These are phyloP conservation scores for Aphelenchoides fujianensis DNA, from an alignment of 1,140 invertebrate species.

Conservation along the genomic window DNA sequence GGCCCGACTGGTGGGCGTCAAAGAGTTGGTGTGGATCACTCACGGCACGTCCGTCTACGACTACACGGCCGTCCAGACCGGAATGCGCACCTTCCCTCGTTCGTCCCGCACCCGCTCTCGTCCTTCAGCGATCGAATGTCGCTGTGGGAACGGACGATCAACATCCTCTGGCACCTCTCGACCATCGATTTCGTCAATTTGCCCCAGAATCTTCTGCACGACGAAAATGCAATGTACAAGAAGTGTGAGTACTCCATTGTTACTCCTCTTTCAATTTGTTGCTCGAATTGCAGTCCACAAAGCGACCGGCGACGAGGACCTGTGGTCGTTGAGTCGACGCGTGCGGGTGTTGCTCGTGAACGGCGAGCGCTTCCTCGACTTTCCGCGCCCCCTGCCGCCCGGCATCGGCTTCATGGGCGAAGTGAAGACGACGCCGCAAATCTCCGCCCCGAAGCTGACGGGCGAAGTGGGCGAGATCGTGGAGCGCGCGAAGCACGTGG, in stretches of 20 bases:
- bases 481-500: constrained; percentile 42
- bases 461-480: constrained; percentile 36
- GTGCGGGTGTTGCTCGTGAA: constrained; percentile 56
- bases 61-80: constrained; percentile 52
- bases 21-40: constrained; percentile 57
- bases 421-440: constrained; percentile 20
- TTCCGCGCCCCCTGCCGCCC: constrained; percentile 56
- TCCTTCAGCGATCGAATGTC: constrained; percentile 51
- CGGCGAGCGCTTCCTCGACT: constrained; percentile 60
- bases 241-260: constrained; percentile 18
- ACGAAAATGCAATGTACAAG: constrained; percentile 56
- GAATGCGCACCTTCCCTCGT: constrained; percentile 56
- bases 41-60: constrained; percentile 62
- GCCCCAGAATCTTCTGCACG: constrained; percentile 55
- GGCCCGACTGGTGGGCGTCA: constrained; percentile 45
- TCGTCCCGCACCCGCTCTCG: constrained; percentile 60
- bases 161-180: constrained; percentile 58
- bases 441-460: constrained; percentile 11
- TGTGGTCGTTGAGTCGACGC: constrained; percentile 50
- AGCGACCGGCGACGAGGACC: constrained; percentile 33
- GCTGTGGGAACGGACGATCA: constrained; percentile 46
- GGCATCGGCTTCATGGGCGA: constrained; percentile 59
- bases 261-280: constrained; percentile 29
- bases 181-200: constrained; percentile 59
- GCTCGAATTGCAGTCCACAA: constrained; percentile 32